Conservation (phyloP, 1,140 invertebrate genomes). For the Stenopsyche tienmushanensis region DNA sequence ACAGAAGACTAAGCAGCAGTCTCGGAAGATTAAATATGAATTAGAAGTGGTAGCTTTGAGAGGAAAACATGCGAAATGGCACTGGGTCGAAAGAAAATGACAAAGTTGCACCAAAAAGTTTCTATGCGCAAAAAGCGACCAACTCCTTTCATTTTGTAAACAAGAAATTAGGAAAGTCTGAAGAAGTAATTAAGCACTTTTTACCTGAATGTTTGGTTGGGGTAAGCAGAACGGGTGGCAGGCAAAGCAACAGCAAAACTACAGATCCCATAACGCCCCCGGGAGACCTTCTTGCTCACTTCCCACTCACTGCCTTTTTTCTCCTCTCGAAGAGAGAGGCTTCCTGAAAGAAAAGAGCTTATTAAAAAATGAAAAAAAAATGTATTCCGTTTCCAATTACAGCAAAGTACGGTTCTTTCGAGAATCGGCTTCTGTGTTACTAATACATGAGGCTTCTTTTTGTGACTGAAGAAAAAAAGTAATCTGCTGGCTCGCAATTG, state of each 20-base stretch:
- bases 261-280: constrained; percentile 34
- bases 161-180: constrained; percentile 1
- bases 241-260: constrained; percentile 34
- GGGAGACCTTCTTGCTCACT: constrained; percentile 1
- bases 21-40: no score
- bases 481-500: no score
- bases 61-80: no score
- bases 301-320: background rate
- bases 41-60: background rate
- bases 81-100: background rate
- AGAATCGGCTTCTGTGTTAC: background rate
- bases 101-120: no score
- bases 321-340: background rate
- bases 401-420: constrained; percentile 3
- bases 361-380: constrained; percentile 13
- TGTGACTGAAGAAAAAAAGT: no score
- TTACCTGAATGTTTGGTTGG: constrained; percentile 38
- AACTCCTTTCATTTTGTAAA: background rate
- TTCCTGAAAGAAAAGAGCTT: background rate
- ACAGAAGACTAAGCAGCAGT: no score
- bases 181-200: constrained; percentile 7
- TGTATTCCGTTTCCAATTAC: background rate
- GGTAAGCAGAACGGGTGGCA: constrained; percentile 36
- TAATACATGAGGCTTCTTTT: background rate
- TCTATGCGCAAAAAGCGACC: background rate